Evolutionary conservation across 2,113 vertebrate genomes (phyloP), one percentile per base, ranked within the genome.

Genomic region (Lepisosteus oculatus): DNA sequence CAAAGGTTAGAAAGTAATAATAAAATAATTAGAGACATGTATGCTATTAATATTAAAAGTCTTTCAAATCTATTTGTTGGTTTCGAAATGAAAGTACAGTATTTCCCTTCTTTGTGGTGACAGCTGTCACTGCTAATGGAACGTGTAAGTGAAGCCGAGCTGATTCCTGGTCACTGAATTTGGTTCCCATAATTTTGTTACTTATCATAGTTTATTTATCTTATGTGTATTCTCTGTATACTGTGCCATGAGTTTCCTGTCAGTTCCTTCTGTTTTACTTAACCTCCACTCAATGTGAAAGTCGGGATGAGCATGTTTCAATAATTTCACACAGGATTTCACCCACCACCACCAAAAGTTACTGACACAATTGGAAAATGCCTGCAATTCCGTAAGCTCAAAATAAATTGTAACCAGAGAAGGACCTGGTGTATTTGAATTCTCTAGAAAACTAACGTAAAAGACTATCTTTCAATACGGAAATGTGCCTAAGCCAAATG

Each of bases 41-140:
- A 62, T 41, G 62, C 55, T 54, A 66, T 65, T 8, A 11, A 8
- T 8, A 59, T 17, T 56, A 72, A 66, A 73, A 68, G 42, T 42
- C 5, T 3, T 3, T 4, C 43, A 55, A 63, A 54, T 68, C 41
- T 61, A 11, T 47, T 17, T 17, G 57, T 17, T 44, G 29, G 42
- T 63, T 68, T 51, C 55, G 64, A 47, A 69, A 69, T 64, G 17
- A 74, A 74, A 59, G 64, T 43, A 45, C 70, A 59, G 64, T 43
- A 45, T 74, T 59, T 45, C 15, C 67, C 17, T 14, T 56, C 51
- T 70, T 68, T 70, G n/a, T 17, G 1, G 12, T 70, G 68, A 75
- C 73, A 70, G 62, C 73, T 75, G 68, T 70, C 68, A 67, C 3
- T 15, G 8, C 41, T 44, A 9, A 66, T 63, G 8, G 68, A 45